Evolutionary conservation across 1,140 invertebrate genomes (phyloP).

Genomic region (Magallana gigas): DNA sequence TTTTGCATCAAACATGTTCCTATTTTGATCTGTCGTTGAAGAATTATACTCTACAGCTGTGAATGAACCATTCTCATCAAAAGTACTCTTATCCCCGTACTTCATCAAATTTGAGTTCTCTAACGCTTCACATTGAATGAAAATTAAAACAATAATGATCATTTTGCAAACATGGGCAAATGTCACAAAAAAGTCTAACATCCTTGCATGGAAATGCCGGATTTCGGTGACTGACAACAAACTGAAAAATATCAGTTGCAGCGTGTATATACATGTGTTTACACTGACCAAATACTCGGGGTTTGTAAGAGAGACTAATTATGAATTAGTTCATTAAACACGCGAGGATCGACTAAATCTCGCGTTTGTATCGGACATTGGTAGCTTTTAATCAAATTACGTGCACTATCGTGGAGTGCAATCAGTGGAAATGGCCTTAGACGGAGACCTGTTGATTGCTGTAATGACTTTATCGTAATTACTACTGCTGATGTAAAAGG

Average conservation of each 20-base stretch:
- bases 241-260: too few relatives aligned
- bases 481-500: neutral
- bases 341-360: neutral
- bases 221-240: too few relatives aligned
- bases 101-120: neutral
- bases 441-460: neutral
- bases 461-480: neutral
- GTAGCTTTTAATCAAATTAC: slow-evolving; percentile 21
- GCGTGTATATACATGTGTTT: neutral
- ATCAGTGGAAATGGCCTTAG: neutral
- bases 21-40: neutral
- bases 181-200: too few relatives aligned
- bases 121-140: neutral
- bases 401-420: neutral
- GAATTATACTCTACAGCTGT: neutral
- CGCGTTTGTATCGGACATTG: neutral
- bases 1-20: neutral
- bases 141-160: neutral
- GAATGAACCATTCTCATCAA: neutral
- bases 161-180: too few relatives aligned
- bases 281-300: neutral
- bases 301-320: neutral
- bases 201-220: too few relatives aligned
- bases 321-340: neutral
- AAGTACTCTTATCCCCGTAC: neutral